Evolutionary conservation across 1,140 invertebrate genomes (phyloP).

Genomic region (Brachystomella parvula): DNA sequence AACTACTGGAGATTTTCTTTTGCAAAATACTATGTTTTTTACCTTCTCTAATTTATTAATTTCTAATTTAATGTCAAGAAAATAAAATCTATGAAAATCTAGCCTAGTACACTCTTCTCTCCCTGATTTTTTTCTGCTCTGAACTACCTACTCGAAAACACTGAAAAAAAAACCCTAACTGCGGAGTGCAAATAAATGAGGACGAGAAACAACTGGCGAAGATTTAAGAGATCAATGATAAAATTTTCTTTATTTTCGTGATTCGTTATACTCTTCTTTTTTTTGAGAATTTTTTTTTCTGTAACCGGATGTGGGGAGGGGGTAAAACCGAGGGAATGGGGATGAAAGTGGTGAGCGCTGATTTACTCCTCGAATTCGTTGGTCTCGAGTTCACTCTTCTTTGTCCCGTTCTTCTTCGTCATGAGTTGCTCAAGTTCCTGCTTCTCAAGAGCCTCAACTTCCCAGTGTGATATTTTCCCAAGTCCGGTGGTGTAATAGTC

Average conservation of each 20-base stretch:
- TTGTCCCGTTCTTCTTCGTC: neutral
- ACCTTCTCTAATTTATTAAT: too few relatives aligned
- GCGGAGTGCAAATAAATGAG: too few relatives aligned
- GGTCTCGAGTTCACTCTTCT: neutral
- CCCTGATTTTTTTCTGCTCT: too few relatives aligned
- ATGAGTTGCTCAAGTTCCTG: neutral
- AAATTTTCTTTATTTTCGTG: neutral
- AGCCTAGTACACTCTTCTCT: too few relatives aligned
- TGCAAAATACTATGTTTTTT: too few relatives aligned
- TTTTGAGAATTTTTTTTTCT: neutral
- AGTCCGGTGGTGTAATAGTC: neutral
- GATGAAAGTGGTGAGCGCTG: neutral
- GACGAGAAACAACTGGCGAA: too few relatives aligned
- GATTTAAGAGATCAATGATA: neutral
- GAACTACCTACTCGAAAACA: too few relatives aligned
- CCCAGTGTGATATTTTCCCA: neutral
- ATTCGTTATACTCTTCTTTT: neutral
- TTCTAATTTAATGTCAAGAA: too few relatives aligned
- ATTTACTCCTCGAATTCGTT: neutral
- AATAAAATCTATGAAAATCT: too few relatives aligned
- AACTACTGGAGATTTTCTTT: too few relatives aligned
- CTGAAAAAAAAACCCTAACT: too few relatives aligned
- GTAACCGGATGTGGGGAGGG: neutral
- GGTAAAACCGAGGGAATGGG: neutral
- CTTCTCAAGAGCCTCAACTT: constrained; percentile 1